These are phyloP conservation scores for Spongilla lacustris DNA, from an alignment of 37 sponge, comb jelly and placozoan genomes.

Conservation along the genomic window DNA sequence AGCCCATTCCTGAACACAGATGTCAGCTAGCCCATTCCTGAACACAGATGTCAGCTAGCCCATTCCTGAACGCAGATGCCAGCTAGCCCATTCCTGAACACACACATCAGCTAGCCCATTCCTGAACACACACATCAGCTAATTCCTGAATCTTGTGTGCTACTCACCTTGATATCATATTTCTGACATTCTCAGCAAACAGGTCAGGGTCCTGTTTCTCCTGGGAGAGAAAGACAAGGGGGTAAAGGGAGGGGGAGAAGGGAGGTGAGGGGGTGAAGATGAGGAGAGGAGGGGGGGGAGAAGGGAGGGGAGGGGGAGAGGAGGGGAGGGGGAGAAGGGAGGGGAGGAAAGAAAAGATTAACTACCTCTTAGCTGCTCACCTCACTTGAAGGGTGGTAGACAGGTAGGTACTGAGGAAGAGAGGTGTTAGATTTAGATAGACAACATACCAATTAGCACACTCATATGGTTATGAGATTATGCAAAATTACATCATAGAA, in stretches of 20 bases:
- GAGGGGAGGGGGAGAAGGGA: neutral
- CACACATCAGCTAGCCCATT: too few relatives aligned
- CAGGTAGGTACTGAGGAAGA: constrained; percentile 40
- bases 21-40: too few relatives aligned
- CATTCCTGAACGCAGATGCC: too few relatives aligned
- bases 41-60: too few relatives aligned
- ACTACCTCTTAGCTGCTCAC: neutral
- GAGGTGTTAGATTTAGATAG: neutral
- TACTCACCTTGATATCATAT: constrained; percentile 10
- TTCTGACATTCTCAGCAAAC: constrained; percentile 55
- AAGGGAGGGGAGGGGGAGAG: neutral
- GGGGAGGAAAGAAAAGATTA: neutral
- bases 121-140: too few relatives aligned
- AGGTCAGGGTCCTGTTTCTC: constrained; percentile 34
- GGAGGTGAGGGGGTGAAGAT: neutral
- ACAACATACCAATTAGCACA: too few relatives aligned
- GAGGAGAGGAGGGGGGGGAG: neutral
- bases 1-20: too few relatives aligned
- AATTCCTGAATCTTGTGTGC: too few relatives aligned
- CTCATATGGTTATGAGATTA: too few relatives aligned
- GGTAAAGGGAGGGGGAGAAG: neutral
- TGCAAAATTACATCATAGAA: neutral
- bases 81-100: too few relatives aligned
- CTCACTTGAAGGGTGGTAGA: constrained; percentile 49
- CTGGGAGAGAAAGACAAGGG: neutral